Evolutionary conservation across 2,797 vertebrate genomes (phyloP).

Genomic region (Notamacropus eugenii): DNA sequence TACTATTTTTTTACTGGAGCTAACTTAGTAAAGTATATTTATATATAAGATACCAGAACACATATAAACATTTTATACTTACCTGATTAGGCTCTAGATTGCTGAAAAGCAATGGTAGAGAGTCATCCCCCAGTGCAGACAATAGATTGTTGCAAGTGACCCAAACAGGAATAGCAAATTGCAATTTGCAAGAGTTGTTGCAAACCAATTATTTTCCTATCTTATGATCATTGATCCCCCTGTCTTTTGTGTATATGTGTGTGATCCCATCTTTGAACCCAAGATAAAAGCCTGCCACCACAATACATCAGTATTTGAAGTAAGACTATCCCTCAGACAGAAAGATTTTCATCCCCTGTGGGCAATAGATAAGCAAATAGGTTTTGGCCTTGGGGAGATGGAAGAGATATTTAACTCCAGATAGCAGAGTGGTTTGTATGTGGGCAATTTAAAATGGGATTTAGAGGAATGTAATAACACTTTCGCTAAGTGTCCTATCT

Average conservation of each 20-base stretch:
- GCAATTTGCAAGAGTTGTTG: constrained; percentile 50
- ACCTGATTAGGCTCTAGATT: neutral
- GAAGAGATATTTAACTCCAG: constrained; percentile 43
- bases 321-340: constrained; percentile 61
- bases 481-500: constrained; percentile 32
- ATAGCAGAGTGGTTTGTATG: constrained; percentile 36
- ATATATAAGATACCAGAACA: neutral
- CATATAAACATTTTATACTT: neutral
- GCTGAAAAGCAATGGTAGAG: neutral
- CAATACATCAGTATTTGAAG: constrained; percentile 67
- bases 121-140: constrained; percentile 32
- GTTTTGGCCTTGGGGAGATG: constrained; percentile 27
- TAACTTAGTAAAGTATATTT: neutral
- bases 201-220: constrained; percentile 80
- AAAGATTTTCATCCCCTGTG: constrained; percentile 9
- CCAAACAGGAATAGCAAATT: constrained; percentile 31
- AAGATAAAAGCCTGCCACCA: constrained; percentile 63
- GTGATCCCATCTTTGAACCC: constrained; percentile 66
- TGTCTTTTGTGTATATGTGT: constrained; percentile 64
- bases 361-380: constrained; percentile 31
- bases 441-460: constrained; percentile 34
- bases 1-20: neutral
- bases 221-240: constrained; percentile 76
- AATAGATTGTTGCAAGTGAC: constrained; percentile 49
- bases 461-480: constrained; percentile 29